Percentiles rank a stretch among this genome's conserved stretches.
Evolutionary conservation across 2,797 vertebrate species (phyloP).

Genomic region (Sebastes variabilis): DNA sequence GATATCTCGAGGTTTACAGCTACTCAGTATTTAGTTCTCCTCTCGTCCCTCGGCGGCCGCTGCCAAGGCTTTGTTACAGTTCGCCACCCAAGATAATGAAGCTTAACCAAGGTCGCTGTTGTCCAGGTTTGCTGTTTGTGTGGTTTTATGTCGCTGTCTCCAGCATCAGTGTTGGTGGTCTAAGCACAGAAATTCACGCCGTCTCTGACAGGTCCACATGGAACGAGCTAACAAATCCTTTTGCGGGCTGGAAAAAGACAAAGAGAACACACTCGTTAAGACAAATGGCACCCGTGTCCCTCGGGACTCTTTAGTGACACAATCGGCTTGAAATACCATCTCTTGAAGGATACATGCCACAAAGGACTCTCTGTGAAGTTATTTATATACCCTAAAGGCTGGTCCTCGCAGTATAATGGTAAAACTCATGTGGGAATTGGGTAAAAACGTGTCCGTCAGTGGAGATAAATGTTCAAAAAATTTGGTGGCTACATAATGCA

Average conservation of each 20-base stretch:
- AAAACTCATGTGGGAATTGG: conserved; percentile 62
- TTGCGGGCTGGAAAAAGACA: conserved; percentile 88
- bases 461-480: conserved; percentile 53
- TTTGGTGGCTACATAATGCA: conserved; percentile 61
- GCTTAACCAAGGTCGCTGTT: conserved; percentile 89
- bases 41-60: conserved; percentile 81
- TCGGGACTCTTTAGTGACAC: conserved; percentile 59
- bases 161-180: conserved; percentile 79
- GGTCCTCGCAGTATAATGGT: conserved; percentile 33
- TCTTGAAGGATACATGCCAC: conserved; percentile 67
- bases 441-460: conserved; percentile 65
- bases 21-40: conserved; percentile 78
- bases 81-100: conserved; percentile 91
- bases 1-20: conserved; percentile 66
- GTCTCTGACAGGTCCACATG: conserved; percentile 95
- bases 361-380: conserved; percentile 61
- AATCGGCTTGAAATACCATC: conserved; percentile 53
- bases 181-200: conserved; percentile 92
- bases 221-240: conserved; percentile 99
- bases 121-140: conserved; percentile 81
- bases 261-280: conserved; percentile 79
- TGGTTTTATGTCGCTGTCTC: conserved; percentile 63
- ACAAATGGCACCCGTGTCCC: conserved; percentile 53
- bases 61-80: conserved; percentile 87
- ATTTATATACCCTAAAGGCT: conserved; percentile 62